Evolutionary conservation across 2,888 invertebrate genomes (phyloP).

Genomic region (Ceraclea dissimilis): DNA sequence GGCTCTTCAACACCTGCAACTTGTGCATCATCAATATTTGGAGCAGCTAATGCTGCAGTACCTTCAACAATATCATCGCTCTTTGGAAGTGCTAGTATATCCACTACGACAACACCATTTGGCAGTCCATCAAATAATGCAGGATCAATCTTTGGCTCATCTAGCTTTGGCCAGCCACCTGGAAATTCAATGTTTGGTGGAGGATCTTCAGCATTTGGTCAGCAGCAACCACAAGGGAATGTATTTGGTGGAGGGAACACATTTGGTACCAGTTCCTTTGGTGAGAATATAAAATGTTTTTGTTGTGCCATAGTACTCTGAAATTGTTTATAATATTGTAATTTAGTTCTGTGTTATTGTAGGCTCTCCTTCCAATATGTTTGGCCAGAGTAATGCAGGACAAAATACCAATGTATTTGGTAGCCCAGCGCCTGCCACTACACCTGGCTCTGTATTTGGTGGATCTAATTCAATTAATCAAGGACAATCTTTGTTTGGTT

Average conservation of each 20-base stretch:
- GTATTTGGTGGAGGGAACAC: slow-evolving; percentile 18
- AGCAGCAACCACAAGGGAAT: slow-evolving; percentile 37
- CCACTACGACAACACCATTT: slow-evolving; percentile 39
- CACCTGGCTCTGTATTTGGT: slow-evolving; percentile 8
- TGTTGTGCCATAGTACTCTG: no score
- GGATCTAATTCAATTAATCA: slow-evolving; percentile 4
- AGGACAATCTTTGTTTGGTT: slow-evolving; percentile 15
- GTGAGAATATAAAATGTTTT: neutral
- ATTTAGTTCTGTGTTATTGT: no score
- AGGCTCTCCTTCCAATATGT: slow-evolving; percentile 16
- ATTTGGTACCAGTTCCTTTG: slow-evolving; percentile 9
- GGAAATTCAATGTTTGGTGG: slow-evolving; percentile 24
- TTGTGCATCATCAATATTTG: slow-evolving; percentile 30
- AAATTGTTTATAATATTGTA: no score
- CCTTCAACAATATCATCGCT: slow-evolving; percentile 35
- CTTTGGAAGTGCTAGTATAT: slow-evolving; percentile 43
- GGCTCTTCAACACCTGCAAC: slow-evolving; percentile 12
- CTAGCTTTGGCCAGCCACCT: slow-evolving; percentile 35
- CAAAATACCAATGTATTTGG: slow-evolving; percentile 17
- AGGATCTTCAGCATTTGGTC: slow-evolving; percentile 32
- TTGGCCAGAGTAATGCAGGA: slow-evolving; percentile 14
- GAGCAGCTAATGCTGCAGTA: slow-evolving; percentile 26
- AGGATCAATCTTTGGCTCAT: slow-evolving; percentile 29
- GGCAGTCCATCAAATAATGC: slow-evolving; percentile 28
- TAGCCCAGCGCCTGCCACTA: neutral